Percentiles rank a stretch among this genome's conserved stretches.
These are phyloP conservation scores for Drosophila nebulosa DNA, from an alignment of 1,140 invertebrate species.

Conservation along the genomic window DNA sequence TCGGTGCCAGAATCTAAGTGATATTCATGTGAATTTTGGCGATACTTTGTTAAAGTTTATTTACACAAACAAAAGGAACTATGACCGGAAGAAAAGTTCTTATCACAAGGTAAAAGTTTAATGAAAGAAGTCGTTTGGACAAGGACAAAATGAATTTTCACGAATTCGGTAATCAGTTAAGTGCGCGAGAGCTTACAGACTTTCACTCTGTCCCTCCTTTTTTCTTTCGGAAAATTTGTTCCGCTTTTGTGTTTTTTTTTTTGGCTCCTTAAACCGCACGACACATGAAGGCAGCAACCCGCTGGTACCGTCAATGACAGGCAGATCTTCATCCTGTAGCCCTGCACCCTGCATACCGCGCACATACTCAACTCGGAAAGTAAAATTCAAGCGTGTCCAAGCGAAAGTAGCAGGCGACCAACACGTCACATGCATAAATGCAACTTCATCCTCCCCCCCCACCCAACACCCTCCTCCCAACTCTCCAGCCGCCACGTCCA, in stretches of 20 bases:
- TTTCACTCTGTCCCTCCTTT: background rate
- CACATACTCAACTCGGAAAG: background rate
- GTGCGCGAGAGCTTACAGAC: background rate
- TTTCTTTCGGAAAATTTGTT: background rate
- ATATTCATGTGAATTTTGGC: no score
- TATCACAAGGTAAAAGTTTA: no score
- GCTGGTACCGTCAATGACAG: constrained; percentile 29
- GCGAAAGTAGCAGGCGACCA: constrained; percentile 18
- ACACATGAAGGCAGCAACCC: background rate
- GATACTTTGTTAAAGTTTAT: no score
- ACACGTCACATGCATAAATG: constrained; percentile 67
- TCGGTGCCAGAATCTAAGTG: no score
- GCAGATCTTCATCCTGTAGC: constrained; percentile 24
- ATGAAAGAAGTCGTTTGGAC: no score
- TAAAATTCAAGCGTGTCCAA: constrained; percentile 49
- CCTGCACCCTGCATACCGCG: constrained; percentile 2
- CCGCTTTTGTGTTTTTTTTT: background rate
- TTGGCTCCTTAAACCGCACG: background rate
- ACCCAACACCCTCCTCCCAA: no score
- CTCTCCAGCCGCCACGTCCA: constrained; percentile 15
- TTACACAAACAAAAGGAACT: no score
- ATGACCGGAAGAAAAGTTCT: no score
- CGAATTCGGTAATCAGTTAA: no score
- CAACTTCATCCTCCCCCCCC: constrained; percentile 39
- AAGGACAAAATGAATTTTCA: no score